Conservation (phyloP, 1,140 invertebrate species). For the Micrasema minimum region DNA sequence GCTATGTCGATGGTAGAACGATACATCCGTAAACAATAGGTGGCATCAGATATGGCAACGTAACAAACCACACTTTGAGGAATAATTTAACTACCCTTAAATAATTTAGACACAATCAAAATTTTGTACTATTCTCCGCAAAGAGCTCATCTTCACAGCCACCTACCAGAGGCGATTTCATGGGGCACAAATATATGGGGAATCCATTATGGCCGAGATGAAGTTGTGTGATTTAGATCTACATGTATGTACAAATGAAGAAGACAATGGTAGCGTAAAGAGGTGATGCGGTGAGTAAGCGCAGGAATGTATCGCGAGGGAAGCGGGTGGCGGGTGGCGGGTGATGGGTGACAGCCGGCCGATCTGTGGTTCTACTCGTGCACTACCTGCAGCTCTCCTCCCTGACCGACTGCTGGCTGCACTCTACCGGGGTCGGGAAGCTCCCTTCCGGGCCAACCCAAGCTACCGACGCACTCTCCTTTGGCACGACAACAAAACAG, state of each 20-base stretch:
- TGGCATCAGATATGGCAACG: constrained; percentile 50
- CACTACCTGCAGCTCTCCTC: no score
- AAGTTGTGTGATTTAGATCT: constrained; percentile 15
- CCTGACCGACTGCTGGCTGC: no score
- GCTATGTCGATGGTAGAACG: constrained; percentile 52
- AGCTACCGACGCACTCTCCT: no score
- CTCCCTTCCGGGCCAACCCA: no score
- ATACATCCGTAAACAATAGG: constrained; percentile 31
- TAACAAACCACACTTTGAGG: constrained; percentile 42
- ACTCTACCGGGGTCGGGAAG: no score
- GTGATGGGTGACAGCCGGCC: constrained; percentile 47
- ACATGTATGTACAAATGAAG: constrained; percentile 30
- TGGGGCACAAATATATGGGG: neutral
- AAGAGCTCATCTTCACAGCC: constrained; percentile 34
- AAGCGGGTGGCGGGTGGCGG: constrained; percentile 32
- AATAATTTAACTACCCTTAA: constrained; percentile 49
- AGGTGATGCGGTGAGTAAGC: constrained; percentile 30
- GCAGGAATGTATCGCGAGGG: constrained; percentile 46
- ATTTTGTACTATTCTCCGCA: constrained; percentile 51
- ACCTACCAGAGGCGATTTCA: neutral
- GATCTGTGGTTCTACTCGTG: constrained; percentile 40
- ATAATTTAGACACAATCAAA: constrained; percentile 53
- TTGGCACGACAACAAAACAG: no score
- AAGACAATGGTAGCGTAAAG: constrained; percentile 27
- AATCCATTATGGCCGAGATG: constrained; percentile 29